Base-by-base conservation (phyloP, 2,113 vertebrate genomes). In the Pavo muticus region DNA sequence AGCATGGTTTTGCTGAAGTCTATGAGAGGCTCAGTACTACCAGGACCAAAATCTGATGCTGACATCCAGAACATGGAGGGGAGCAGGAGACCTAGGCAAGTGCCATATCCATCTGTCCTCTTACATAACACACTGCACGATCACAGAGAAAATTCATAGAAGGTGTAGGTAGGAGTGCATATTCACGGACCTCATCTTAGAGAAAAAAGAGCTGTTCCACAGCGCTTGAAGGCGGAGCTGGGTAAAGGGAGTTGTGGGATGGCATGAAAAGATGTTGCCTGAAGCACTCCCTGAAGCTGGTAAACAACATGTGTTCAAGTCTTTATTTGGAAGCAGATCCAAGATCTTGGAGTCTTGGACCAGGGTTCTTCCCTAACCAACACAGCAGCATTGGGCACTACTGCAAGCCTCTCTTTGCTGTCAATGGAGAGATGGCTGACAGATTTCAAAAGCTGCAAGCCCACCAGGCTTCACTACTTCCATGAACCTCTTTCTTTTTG, bases 71-170 rank as follows among this genome's bases (percentile, higher is more conserved):
- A 39, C 10, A 45, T 0, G 39, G 42, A 70, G 29, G 61, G 65
- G 30, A 67, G 50, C 23, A 73, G 60, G 32, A 52, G 45, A 79
- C 20, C 25, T 24, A 45, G 48, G n/a, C 10, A 77, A 65, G 42
- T 3, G 35, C 16, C 0, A 0, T 25, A 61, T 61, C 32, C 1
- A 0, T 42, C 47, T 42, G 32, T 19, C 23, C 23, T 14, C 10
- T 21, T 52, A 59, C n/a, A 80, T 25, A 70, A 87, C 61, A 45
- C 80, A 44, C 23, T 29, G 17, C 11, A 40, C 73, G 21, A 44
- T 69, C 39, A 71, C 37, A 87, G 29, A 79, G 30, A 29, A 87
- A 81, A 71, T 44, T 16, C 57, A 72, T 65, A 44, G 15, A 70
- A 84, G 14, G 44, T 32, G 0, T 35, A 75, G 48, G 54, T 3